phyloP scores from a whole-genome alignment of 1,140 invertebrate genomes.

The Archivesica marissinica region DNA sequence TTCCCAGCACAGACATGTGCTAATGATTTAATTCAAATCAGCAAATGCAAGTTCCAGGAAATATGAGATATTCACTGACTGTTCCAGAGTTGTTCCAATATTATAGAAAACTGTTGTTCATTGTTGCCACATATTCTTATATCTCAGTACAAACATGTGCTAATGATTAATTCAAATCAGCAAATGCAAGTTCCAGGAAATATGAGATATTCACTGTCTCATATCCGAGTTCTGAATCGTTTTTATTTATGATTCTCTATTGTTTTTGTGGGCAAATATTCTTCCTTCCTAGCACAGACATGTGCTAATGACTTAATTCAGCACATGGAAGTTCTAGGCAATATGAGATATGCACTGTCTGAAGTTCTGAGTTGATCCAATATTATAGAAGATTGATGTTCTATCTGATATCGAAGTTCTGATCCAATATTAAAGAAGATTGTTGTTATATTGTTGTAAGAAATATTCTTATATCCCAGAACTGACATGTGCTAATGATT shows the following conservation, averaged over 20 bases:
- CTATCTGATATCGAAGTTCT: not conserved
- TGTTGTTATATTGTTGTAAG: not conserved
- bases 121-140: not conserved
- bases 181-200: conserved; percentile 11
- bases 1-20: conserved; percentile 48
- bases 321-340: conserved; percentile 17
- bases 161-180: conserved; percentile 1
- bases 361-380: not conserved
- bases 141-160: conserved; percentile 34
- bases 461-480: conserved; percentile 14
- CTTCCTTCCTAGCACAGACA: conserved; percentile 14
- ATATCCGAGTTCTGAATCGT: too few species aligned
- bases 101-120: not conserved
- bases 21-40: conserved; percentile 12
- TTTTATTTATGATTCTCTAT: not conserved
- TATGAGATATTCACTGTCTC: not conserved
- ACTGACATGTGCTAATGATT: conserved; percentile 31
- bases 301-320: conserved; percentile 8
- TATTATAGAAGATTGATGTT: too few species aligned
- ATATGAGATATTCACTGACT: too few species aligned
- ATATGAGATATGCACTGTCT: too few species aligned
- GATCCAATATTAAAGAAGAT: not conserved
- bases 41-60: conserved; percentile 6
- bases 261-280: not conserved
- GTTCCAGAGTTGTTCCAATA: not conserved